These are phyloP conservation scores for Nephila pilipes DNA, from an alignment of 1,140 invertebrate genomes.

Conservation along the genomic window DNA sequence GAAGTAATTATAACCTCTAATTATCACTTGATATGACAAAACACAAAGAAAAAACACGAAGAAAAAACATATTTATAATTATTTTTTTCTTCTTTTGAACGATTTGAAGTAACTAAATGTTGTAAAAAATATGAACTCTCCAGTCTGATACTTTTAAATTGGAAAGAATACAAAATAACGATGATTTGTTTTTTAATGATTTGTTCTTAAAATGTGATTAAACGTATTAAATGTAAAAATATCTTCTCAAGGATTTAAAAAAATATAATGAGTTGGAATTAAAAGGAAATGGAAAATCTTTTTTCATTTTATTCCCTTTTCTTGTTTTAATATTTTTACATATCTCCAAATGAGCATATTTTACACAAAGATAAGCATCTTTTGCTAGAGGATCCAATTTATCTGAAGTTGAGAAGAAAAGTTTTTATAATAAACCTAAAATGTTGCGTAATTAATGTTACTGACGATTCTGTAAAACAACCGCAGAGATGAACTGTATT, in stretches of 20 bases:
- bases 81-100: background rate
- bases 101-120: background rate
- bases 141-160: background rate
- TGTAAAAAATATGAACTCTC: background rate
- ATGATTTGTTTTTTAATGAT: background rate
- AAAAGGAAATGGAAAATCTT: background rate
- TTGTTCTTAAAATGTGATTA: background rate
- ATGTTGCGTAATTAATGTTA: no score
- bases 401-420: no score
- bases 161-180: background rate
- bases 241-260: background rate
- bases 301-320: background rate
- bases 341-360: no score
- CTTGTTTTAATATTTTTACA: no score
- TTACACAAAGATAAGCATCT: no score
- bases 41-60: background rate
- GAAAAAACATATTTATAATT: background rate
- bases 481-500: no score
- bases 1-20: slow-evolving; percentile 62
- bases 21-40: slow-evolving; percentile 53
- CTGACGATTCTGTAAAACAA: no score
- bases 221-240: background rate
- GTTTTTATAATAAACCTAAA: no score
- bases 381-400: no score
- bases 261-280: background rate